These are phyloP conservation scores for Aselliscus stoliczkanus DNA, from an alignment of 2,797 vertebrate species.

Conservation along the genomic window DNA sequence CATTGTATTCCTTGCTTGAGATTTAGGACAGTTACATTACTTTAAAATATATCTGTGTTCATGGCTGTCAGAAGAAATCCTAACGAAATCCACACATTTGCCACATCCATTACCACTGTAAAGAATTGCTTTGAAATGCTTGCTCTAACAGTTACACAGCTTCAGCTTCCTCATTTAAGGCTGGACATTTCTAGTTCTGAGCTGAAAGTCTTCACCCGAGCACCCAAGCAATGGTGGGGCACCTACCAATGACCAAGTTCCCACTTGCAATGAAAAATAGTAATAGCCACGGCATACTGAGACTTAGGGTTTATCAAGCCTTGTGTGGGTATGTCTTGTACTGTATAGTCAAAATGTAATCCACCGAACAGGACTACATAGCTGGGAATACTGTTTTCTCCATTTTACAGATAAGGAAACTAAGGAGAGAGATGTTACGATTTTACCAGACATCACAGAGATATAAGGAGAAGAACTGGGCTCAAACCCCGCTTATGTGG, in stretches of 20 bases:
- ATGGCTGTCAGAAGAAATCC: conserved; percentile 83
- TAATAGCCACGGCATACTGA: not conserved
- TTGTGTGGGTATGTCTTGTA: fast-evolving
- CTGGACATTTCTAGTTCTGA: conserved; percentile 47
- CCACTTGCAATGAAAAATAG: not conserved
- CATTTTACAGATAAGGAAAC: not conserved
- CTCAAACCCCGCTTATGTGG: not conserved
- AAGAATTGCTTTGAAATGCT: conserved; percentile 82
- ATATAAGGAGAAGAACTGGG: not conserved
- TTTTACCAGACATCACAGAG: not conserved
- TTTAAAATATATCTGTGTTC: conserved; percentile 78
- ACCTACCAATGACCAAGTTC: conserved; percentile 20
- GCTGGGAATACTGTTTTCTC: not conserved
- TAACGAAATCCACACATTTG: conserved; percentile 79
- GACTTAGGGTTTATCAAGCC: not conserved
- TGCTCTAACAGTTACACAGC: conserved; percentile 68
- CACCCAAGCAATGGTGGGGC: not conserved
- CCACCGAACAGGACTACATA: not conserved
- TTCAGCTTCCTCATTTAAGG: conserved; percentile 61
- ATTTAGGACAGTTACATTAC: conserved; percentile 79
- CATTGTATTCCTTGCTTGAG: conserved; percentile 71
- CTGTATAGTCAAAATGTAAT: not conserved
- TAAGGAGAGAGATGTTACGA: not conserved
- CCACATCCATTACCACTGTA: conserved; percentile 79
- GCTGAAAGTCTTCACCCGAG: conserved; percentile 51